These are phyloP conservation scores for Pandemis corylana DNA, from an alignment of 2,888 invertebrate genomes.

Conservation along the genomic window DNA sequence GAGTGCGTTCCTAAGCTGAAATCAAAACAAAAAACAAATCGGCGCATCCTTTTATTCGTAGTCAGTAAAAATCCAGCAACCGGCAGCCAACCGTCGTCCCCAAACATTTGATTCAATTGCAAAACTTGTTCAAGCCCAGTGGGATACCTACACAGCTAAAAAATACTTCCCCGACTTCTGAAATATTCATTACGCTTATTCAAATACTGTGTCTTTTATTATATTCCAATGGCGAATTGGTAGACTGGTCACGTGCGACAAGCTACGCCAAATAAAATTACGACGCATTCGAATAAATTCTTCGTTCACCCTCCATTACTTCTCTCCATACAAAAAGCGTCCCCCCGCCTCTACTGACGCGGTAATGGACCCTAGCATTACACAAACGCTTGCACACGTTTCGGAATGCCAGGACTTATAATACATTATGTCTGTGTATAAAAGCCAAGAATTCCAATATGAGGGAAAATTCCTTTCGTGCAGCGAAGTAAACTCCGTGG, in stretches of 20 bases:
- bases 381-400: conserved; percentile 10
- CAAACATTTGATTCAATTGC: conserved; percentile 27
- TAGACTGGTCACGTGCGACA: conserved; percentile 30
- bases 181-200: conserved; percentile 48
- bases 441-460: conserved; percentile 59
- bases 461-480: conserved; percentile 51
- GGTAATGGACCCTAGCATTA: background rate
- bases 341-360: background rate
- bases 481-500: conserved; percentile 45
- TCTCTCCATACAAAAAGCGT: background rate
- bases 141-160: conserved; percentile 19
- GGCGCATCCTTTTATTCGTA: too few relatives aligned
- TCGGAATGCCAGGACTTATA: conserved; percentile 41
- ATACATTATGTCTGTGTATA: conserved; percentile 42
- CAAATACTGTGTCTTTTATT: conserved; percentile 45
- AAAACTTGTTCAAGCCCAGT: conserved; percentile 11
- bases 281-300: conserved; percentile 19
- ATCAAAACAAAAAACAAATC: too few relatives aligned
- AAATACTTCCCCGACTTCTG: conserved; percentile 38
- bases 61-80: background rate
- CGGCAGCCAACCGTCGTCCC: background rate
- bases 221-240: conserved; percentile 46
- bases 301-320: conserved; percentile 2
- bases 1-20: background rate
- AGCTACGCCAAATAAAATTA: conserved; percentile 24